Evolutionary conservation across 2,888 invertebrate species (phyloP).

Genomic region (Diploptera punctata): DNA sequence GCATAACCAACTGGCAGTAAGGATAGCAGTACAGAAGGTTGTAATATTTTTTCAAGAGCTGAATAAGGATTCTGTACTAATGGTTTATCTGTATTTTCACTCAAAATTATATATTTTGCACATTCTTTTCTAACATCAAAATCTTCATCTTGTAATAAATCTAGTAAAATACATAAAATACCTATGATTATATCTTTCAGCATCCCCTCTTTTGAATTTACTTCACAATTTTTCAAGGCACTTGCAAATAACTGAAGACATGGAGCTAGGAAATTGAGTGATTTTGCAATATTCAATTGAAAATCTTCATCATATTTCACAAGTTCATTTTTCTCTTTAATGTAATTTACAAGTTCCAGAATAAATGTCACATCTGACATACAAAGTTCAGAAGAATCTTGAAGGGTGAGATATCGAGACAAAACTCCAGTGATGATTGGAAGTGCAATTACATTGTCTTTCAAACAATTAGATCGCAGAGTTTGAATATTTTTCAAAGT

Average conservation of each 20-base stretch:
- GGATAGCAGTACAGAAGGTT: conserved; percentile 7
- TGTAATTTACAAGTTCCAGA: background rate
- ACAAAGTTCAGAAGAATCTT: background rate
- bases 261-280: conserved; percentile 35
- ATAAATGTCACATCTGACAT: conserved; percentile 4
- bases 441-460: conserved; percentile 4
- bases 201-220: conserved; percentile 9
- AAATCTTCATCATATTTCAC: conserved; percentile 43
- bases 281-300: conserved; percentile 46
- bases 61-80: conserved; percentile 1
- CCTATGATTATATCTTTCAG: conserved; percentile 38
- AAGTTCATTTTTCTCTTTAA: conserved; percentile 28
- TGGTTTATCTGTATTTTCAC: background rate
- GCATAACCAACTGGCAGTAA: background rate
- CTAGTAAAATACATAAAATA: conserved; percentile 55
- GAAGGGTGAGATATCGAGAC: background rate
- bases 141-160: conserved; percentile 63
- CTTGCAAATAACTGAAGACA: conserved; percentile 22
- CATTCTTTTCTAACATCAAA: conserved; percentile 58
- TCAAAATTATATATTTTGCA: conserved; percentile 46
- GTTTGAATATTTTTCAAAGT: background rate
- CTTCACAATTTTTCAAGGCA: conserved; percentile 17
- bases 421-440: conserved; percentile 21
- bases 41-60: background rate
- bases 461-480: background rate